Conservation (phyloP, 2,797 vertebrate species). For the Anomalospiza imberbis region DNA sequence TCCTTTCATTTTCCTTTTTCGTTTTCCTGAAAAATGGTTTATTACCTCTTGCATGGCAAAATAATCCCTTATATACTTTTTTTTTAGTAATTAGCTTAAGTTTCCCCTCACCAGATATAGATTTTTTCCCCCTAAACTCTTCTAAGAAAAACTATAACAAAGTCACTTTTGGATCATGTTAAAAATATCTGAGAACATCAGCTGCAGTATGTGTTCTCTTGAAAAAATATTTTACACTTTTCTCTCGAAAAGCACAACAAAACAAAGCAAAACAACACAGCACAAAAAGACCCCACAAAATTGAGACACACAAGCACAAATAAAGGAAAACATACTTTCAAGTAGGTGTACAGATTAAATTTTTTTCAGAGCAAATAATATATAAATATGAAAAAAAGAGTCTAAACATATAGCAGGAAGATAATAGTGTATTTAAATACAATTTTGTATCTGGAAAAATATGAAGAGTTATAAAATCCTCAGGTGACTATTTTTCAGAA, state of each 20-base stretch:
- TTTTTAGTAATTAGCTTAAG: not conserved
- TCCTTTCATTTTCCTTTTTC: not conserved
- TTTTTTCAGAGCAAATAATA: not conserved
- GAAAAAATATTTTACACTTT: not conserved
- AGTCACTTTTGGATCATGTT: not conserved
- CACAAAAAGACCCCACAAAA: rapidly evolving
- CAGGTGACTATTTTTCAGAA: not conserved
- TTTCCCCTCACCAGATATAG: not conserved
- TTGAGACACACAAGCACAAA: not conserved
- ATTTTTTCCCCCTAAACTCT: not conserved
- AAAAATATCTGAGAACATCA: not conserved
- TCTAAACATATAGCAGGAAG: not conserved
- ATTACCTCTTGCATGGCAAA: not conserved
- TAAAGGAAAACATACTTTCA: not conserved
- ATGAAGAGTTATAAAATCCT: not conserved
- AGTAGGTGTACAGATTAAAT: not conserved
- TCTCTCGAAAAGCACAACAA: not conserved
- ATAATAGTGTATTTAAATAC: not conserved
- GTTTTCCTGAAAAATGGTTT: not conserved
- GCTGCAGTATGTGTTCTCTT: not conserved
- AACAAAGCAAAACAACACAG: not conserved
- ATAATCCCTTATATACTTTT: not conserved
- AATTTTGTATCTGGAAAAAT: not conserved
- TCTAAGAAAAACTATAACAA: not conserved
- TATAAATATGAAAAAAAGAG: not conserved